phyloP scores from a whole-genome alignment of 2,113 vertebrate genomes.

The Caretta caretta region DNA sequence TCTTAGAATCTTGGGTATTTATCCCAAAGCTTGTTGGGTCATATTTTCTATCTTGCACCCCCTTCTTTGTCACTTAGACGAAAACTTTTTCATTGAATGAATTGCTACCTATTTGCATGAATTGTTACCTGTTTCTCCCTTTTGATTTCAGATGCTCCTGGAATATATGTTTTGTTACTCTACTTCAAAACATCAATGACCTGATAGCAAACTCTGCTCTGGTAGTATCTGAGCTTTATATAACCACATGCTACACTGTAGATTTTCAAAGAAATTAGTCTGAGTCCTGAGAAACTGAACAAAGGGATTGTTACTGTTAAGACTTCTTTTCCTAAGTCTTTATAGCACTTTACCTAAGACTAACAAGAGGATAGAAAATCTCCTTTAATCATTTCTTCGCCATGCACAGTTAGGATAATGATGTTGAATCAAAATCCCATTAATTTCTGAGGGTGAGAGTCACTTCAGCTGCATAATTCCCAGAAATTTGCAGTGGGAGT shows the following conservation, averaged over 20 bases:
- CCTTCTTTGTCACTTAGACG: neutral
- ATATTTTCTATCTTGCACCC: neutral
- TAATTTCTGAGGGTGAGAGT: constrained; percentile 22
- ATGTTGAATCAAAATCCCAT: neutral
- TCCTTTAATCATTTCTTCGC: constrained; percentile 9
- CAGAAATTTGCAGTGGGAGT: neutral
- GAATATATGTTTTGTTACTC: neutral
- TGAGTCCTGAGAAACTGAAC: constrained; percentile 26
- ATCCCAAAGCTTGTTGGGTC: neutral
- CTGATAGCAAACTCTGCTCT: neutral
- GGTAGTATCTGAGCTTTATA: neutral
- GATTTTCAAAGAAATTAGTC: constrained; percentile 46
- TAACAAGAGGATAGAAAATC: neutral
- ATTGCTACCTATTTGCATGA: neutral
- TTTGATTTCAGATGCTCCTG: neutral
- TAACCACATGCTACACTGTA: constrained; percentile 1
- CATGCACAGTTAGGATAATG: neutral
- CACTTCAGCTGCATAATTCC: constrained; percentile 28
- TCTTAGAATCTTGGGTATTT: neutral
- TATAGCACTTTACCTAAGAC: neutral
- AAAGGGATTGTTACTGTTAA: neutral
- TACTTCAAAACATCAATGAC: constrained; percentile 43
- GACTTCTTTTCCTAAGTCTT: neutral
- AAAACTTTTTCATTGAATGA: neutral
- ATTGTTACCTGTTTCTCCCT: neutral